A percentile compares a stretch with the other conserved stretches of the same genome.
Evolutionary conservation across 2,888 invertebrate genomes (phyloP).

Genomic region (Hecatera dysodea): DNA sequence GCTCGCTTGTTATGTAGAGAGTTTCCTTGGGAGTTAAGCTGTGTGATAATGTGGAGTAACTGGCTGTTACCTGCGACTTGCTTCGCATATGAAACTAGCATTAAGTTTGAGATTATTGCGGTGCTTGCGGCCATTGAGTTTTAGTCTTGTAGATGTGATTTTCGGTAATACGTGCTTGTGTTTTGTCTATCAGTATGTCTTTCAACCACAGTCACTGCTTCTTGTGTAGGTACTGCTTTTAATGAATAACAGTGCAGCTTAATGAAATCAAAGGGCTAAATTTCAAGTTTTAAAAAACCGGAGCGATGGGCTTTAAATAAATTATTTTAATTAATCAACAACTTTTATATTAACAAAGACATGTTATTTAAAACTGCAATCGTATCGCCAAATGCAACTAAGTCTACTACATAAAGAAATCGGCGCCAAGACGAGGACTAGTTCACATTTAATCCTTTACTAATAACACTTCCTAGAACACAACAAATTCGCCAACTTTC

Average conservation of each 20-base stretch:
- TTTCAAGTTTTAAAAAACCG: too few species aligned
- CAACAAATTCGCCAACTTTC: conserved; percentile 37
- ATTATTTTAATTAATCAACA: too few species aligned
- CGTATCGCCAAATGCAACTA: not conserved
- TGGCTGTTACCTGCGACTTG: not conserved
- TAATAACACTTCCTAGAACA: not conserved
- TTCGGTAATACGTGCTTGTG: not conserved
- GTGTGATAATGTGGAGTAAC: conserved; percentile 16
- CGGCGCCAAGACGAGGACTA: not conserved
- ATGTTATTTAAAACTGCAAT: too few species aligned
- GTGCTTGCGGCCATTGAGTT: not conserved
- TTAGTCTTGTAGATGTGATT: not conserved
- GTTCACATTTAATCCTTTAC: not conserved
- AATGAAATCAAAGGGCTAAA: conserved; percentile 4
- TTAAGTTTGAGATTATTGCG: not conserved
- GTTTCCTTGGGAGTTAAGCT: conserved; percentile 5
- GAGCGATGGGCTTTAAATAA: too few species aligned
- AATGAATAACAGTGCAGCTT: not conserved
- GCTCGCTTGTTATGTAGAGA: conserved; percentile 6
- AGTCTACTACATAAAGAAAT: not conserved
- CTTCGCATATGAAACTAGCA: not conserved
- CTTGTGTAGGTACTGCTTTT: not conserved
- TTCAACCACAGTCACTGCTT: not conserved
- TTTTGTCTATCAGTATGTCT: not conserved
- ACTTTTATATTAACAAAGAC: not conserved